These are phyloP conservation scores for Drosophila fungiperda DNA, from an alignment of 2,888 invertebrate species.

Conservation along the genomic window DNA sequence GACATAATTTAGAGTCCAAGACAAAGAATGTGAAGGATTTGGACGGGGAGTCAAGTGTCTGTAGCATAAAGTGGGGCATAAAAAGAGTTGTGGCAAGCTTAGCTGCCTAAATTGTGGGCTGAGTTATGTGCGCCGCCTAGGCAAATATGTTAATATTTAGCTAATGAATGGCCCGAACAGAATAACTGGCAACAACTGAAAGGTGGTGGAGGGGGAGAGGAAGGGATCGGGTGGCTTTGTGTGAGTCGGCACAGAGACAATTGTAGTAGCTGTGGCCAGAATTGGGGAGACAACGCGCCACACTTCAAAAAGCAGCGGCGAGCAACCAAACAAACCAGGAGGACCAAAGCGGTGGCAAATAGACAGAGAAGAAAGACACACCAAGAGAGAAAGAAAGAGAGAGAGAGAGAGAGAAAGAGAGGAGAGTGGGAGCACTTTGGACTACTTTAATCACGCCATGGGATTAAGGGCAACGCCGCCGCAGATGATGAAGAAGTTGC, in stretches of 20 bases:
- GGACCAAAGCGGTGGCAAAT: conserved; percentile 30
- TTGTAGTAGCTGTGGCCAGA: conserved; percentile 60
- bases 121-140: conserved; percentile 66
- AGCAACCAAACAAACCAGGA: conserved; percentile 48
- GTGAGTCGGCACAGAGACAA: conserved; percentile 54
- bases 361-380: conserved; percentile 10
- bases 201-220: neutral
- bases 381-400: neutral
- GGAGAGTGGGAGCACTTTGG: conserved; percentile 53
- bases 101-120: conserved; percentile 61
- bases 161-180: conserved; percentile 63
- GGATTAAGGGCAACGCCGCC: conserved; percentile 70
- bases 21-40: conserved; percentile 31
- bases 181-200: neutral
- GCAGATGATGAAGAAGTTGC: conserved; percentile 78
- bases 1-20: conserved; percentile 67
- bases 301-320: conserved; percentile 55
- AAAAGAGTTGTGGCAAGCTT: conserved; percentile 44
- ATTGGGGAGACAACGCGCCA: conserved; percentile 22
- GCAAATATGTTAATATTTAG: conserved; percentile 79
- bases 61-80: conserved; percentile 10
- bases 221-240: neutral
- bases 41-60: conserved; percentile 31
- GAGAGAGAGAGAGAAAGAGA: conserved; percentile 3
- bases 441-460: conserved; percentile 80